These are phyloP conservation scores for Festucalex cinctus DNA, from an alignment of 2,113 vertebrate genomes.

Conservation along the genomic window DNA sequence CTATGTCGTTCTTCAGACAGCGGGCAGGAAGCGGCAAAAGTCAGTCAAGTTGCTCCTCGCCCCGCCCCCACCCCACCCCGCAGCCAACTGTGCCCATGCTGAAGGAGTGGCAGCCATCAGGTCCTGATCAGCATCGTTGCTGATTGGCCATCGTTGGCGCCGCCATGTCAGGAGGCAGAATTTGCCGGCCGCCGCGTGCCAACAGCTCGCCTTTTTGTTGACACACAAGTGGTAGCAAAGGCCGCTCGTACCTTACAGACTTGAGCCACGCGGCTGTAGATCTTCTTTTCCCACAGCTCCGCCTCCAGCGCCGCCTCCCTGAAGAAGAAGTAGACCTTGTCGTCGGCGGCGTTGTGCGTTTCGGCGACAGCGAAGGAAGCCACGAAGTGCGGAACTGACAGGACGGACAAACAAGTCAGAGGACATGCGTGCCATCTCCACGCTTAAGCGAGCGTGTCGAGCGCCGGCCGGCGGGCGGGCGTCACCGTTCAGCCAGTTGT, in stretches of 20 bases:
- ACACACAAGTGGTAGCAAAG: too few species aligned
- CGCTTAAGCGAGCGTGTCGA: too few species aligned
- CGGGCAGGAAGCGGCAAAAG: neutral
- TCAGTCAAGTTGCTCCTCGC: too few species aligned
- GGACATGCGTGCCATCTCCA: neutral
- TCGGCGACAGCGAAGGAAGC: slow-evolving; percentile 78
- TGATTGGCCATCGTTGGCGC: too few species aligned
- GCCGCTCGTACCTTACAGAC: slow-evolving; percentile 79
- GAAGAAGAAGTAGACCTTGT: slow-evolving; percentile 87
- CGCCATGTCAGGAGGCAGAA: too few species aligned
- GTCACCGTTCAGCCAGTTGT: slow-evolving; percentile 82
- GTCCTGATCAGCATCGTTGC: too few species aligned
- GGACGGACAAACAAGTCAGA: neutral
- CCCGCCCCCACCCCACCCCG: too few species aligned
- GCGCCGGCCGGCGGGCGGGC: too few species aligned
- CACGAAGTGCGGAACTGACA: slow-evolving; percentile 77
- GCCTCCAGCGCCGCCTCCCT: slow-evolving; percentile 78
- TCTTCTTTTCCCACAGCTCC: slow-evolving; percentile 74
- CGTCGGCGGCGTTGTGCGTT: slow-evolving; percentile 78
- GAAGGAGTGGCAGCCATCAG: too few species aligned
- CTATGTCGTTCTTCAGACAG: slow-evolving; percentile 75
- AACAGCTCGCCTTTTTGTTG: too few species aligned
- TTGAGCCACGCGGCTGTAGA: slow-evolving; percentile 81
- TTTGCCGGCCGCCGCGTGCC: too few species aligned
- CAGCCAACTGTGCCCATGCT: too few species aligned